A percentile compares a stretch with the other conserved stretches of the same genome.
Conservation (phyloP, 2,797 vertebrate species). For the Oryzias sinensis region DNA sequence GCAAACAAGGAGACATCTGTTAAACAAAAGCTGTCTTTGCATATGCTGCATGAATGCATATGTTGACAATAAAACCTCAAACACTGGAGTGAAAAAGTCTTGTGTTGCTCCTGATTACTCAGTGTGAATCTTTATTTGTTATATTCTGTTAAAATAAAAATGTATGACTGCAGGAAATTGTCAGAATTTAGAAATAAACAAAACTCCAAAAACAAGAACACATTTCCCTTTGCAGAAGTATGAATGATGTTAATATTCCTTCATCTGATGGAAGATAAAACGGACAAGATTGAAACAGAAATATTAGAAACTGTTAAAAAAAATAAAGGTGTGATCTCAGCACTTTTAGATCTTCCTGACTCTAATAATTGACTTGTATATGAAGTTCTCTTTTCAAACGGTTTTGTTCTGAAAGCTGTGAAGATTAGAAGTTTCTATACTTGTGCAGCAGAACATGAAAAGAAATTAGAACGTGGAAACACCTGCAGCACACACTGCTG, state of each 20-base stretch:
- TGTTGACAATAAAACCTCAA: neutral
- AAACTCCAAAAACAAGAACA: too few species aligned
- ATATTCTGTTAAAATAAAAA: slow-evolving; percentile 28
- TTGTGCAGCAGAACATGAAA: neutral
- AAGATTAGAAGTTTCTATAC: too few species aligned
- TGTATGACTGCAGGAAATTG: slow-evolving; percentile 13
- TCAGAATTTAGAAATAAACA: neutral
- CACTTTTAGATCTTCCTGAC: too few species aligned
- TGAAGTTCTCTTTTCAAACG: slow-evolving; percentile 2
- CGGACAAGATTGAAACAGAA: too few species aligned
- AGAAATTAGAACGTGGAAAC: neutral
- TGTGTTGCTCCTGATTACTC: slow-evolving; percentile 1
- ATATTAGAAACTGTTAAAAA: too few species aligned
- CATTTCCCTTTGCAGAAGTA: too few species aligned
- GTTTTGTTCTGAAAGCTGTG: neutral
- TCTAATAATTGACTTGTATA: too few species aligned
- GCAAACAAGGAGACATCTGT: neutral
- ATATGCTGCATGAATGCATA: slow-evolving; percentile 14
- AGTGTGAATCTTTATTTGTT: slow-evolving; percentile 1
- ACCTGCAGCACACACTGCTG: slow-evolving; percentile 4
- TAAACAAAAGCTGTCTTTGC: neutral
- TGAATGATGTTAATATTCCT: too few species aligned
- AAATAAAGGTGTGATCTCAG: too few species aligned
- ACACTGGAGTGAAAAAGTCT: slow-evolving; percentile 2
- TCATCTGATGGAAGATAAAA: too few species aligned